Evolutionary conservation across 2,888 invertebrate genomes (phyloP).

Genomic region (Sisyra nigra): DNA sequence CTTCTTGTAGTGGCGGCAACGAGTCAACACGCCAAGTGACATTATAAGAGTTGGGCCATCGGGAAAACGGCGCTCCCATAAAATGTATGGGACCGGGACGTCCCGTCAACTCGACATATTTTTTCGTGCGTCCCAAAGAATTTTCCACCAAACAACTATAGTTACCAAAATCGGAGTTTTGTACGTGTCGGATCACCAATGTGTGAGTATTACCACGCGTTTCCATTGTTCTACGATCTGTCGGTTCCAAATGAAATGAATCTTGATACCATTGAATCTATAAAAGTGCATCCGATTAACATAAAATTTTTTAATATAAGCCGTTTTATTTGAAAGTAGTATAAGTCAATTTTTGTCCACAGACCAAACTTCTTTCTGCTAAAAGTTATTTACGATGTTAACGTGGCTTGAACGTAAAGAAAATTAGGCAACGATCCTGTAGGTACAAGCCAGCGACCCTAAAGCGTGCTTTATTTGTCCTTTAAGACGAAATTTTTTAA

Average conservation of each 20-base stretch:
- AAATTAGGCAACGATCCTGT: too few species aligned
- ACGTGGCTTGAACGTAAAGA: too few species aligned
- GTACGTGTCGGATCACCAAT: constrained; percentile 39
- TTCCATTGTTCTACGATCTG: constrained; percentile 43
- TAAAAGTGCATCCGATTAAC: constrained; percentile 12
- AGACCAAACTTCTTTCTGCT: too few species aligned
- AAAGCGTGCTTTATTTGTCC: too few species aligned
- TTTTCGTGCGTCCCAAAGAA: constrained; percentile 33
- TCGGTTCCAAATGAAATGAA: constrained; percentile 41
- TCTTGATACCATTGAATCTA: constrained; percentile 50
- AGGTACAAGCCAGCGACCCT: too few species aligned
- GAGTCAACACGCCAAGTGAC: constrained; percentile 50
- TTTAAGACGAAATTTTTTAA: too few species aligned
- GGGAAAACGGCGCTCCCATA: constrained; percentile 39
- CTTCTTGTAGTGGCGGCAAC: constrained; percentile 44
- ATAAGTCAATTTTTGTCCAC: too few species aligned
- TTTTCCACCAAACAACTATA: constrained; percentile 37
- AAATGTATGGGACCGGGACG: constrained; percentile 46
- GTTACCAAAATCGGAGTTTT: constrained; percentile 16
- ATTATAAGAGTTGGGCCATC: constrained; percentile 42
- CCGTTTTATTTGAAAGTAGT: too few species aligned
- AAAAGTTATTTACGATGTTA: too few species aligned
- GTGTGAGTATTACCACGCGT: constrained; percentile 39
- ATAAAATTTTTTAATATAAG: background rate
- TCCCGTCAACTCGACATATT: constrained; percentile 45